Percentiles rank a stretch among this genome's conserved stretches.
Evolutionary conservation across 2,113 vertebrate species (phyloP).

Genomic region (Damaliscus lunatus): DNA sequence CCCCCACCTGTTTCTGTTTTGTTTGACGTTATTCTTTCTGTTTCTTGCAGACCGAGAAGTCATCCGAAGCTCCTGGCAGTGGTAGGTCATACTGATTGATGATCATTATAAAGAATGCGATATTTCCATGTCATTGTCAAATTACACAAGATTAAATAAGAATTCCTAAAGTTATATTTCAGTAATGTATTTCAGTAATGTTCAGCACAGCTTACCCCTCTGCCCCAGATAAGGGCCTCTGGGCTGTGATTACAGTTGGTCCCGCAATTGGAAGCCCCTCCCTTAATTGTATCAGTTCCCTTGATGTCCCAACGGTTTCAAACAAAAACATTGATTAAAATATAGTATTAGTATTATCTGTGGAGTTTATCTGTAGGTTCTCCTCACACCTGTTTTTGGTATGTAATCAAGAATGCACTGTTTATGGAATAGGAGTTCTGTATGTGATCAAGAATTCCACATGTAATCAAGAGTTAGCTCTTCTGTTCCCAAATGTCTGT

Average conservation of each 20-base stretch:
- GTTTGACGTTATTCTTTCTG: neutral
- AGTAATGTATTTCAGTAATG: neutral
- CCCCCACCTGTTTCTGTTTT: too few relatives aligned
- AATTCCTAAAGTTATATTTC: neutral
- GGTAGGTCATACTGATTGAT: conserved; percentile 17
- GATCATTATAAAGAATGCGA: neutral
- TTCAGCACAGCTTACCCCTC: neutral
- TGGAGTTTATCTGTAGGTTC: neutral
- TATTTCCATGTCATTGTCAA: neutral
- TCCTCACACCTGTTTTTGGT: neutral
- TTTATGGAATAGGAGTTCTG: neutral
- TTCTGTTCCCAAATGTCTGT: neutral
- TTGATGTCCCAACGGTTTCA: neutral
- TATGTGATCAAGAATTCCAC: neutral
- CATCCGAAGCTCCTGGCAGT: conserved; percentile 28
- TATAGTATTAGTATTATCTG: neutral
- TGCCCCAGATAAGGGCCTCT: neutral
- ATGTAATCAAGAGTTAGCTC: neutral
- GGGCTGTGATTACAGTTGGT: neutral
- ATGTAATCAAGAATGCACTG: neutral
- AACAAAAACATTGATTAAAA: neutral
- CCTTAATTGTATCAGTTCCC: neutral
- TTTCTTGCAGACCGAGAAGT: conserved; percentile 44
- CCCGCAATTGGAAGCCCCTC: neutral
- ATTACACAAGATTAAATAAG: neutral